A percentile compares a stretch with the other conserved stretches of the same genome.
Evolutionary conservation across 1,140 invertebrate species (phyloP).

Genomic region (Drosophila prosaltans): DNA sequence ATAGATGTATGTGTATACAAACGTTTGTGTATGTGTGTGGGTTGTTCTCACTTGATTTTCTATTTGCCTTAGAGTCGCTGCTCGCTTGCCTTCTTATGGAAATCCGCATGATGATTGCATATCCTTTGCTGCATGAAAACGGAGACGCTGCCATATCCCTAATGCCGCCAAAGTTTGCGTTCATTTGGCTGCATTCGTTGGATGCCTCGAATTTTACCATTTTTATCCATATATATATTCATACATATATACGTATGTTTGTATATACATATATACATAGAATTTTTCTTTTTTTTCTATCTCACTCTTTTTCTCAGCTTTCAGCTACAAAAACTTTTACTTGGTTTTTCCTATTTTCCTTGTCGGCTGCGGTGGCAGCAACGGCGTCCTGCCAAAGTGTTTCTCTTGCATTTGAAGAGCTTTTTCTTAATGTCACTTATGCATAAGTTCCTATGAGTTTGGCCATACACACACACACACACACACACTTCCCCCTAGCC

Average conservation of each 20-base stretch:
- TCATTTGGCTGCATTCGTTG: constrained; percentile 65
- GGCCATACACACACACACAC: constrained; percentile 42
- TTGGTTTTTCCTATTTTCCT: constrained; percentile 70
- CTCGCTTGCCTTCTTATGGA: constrained; percentile 73
- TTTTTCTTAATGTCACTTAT: constrained; percentile 83
- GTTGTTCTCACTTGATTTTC: constrained; percentile 60
- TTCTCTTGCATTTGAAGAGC: constrained; percentile 82
- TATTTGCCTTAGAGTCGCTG: constrained; percentile 65
- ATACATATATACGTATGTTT: background rate
- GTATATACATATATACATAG: background rate
- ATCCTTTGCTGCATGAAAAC: constrained; percentile 68
- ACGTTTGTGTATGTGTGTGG: constrained; percentile 22
- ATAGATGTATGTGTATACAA: constrained; percentile 24
- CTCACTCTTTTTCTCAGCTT: constrained; percentile 38
- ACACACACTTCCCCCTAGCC: constrained; percentile 17
- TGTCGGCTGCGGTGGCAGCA: constrained; percentile 48
- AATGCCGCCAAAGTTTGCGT: constrained; percentile 78
- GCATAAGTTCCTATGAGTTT: constrained; percentile 82
- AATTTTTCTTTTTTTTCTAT: constrained; percentile 10
- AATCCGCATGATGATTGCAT: constrained; percentile 82
- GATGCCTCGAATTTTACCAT: constrained; percentile 28
- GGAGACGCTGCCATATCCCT: constrained; percentile 72
- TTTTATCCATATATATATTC: constrained; percentile 6
- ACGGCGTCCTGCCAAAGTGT: constrained; percentile 72
- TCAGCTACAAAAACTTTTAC: constrained; percentile 76